A percentile compares a stretch with the other conserved stretches of the same genome.
These are phyloP conservation scores for Charanyca ferruginea DNA, from an alignment of 2,888 invertebrate genomes.

Conservation along the genomic window DNA sequence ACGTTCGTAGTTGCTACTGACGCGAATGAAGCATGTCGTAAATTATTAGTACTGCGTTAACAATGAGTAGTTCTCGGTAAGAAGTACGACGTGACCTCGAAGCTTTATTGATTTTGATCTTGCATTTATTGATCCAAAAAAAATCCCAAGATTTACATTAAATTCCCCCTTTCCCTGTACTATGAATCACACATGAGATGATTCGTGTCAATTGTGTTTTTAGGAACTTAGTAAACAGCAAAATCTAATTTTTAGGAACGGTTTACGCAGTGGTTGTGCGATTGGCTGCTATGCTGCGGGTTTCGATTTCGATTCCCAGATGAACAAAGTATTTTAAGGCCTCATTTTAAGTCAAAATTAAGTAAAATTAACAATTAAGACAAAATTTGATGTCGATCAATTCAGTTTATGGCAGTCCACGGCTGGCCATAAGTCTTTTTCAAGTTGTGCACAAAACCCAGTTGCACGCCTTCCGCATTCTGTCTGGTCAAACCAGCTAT, in stretches of 20 bases:
- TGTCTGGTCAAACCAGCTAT: too few species aligned
- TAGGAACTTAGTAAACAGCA: too few species aligned
- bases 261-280: too few species aligned
- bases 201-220: background rate
- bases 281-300: too few species aligned
- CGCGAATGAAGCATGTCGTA: slow-evolving; percentile 5
- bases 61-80: background rate
- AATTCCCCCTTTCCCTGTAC: background rate
- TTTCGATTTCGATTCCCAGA: too few species aligned
- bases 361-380: background rate
- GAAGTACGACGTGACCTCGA: background rate
- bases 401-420: background rate
- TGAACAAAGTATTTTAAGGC: too few species aligned
- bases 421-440: too few species aligned
- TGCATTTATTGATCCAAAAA: background rate
- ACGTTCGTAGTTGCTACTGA: slow-evolving; percentile 2
- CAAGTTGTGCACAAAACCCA: too few species aligned
- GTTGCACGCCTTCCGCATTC: too few species aligned
- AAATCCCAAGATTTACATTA: background rate
- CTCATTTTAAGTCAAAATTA: too few species aligned
- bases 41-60: background rate
- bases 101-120: background rate
- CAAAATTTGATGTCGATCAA: background rate
- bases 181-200: background rate
- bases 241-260: too few species aligned